Base-by-base conservation (phyloP, 2,888 invertebrate genomes). In the Idaea biselata region DNA sequence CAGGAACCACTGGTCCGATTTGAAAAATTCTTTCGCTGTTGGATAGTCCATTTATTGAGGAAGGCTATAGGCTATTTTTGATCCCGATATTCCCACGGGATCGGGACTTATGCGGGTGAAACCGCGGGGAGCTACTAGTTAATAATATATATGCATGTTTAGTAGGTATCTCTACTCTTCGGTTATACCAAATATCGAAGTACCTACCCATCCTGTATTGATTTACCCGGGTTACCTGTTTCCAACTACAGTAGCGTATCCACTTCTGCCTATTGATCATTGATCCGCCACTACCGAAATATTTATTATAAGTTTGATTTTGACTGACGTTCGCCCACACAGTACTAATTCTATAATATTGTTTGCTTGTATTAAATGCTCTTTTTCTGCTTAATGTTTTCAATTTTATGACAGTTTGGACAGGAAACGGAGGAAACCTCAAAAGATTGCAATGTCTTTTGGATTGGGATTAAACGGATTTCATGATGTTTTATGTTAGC, bases 291-390 rank as follows among this genome's bases (percentile, higher is more conserved):
- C 73, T 72, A 73, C 14, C 32, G 11, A 32, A 32, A 77, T 74
- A 84, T 83, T 83, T 81, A 78, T 25, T 73, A 76, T 76, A 73
- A 67, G 61, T 66, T 60, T 66, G 63, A 80, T 82, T 84, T 86
- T 88, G 90, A 89, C 79, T 90, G 91, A 91, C 88, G 77, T 85
- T 80, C 84, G 77, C 85, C 88, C 81, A 80, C 86, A 90, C 87
- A 89, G 89, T 87, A 70, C 74, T 69, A 84, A 88, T 88, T 88
- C 84, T 78, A 80, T 84, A 83, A 14, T 44, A 44, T 44, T 44
- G 11, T 14, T 44, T 44, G 44, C 44, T 44, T 11, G 44, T 11
- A 44, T 86, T 86, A 86, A 88, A 90, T 89, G 89, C 79, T 85
- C 89, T 88, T 91, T 91, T 90, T 83, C 76, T 70, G 68, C 68